Percentiles rank a stretch among this genome's conserved stretches.
phyloP scores from a whole-genome alignment of 2,888 invertebrate species.

The Xestia sexstrigata region DNA sequence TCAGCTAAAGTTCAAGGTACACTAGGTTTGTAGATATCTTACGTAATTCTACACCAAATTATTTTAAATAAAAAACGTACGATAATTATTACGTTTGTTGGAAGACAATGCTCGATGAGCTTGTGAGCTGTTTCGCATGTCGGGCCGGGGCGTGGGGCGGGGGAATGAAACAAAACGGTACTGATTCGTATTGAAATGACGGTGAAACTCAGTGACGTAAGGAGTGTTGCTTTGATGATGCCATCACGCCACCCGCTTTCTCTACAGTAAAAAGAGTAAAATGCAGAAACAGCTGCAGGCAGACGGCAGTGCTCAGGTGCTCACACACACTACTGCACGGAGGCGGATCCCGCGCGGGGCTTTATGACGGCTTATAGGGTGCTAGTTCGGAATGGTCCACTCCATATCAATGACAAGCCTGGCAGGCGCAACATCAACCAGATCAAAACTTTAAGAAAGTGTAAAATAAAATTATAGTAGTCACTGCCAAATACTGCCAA shows the following conservation, averaged over 20 bases:
- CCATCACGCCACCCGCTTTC: not conserved
- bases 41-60: not conserved
- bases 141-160: not conserved
- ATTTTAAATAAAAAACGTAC: not conserved
- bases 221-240: not conserved
- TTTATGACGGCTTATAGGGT: too few species aligned
- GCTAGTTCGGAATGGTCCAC: too few species aligned
- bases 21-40: not conserved
- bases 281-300: not conserved
- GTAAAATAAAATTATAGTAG: not conserved
- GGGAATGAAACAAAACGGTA: not conserved
- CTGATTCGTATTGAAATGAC: not conserved
- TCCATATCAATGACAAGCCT: too few species aligned
- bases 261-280: not conserved
- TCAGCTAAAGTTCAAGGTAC: constrained; percentile 32
- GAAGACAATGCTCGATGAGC: not conserved
- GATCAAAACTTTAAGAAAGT: not conserved
- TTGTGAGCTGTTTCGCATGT: not conserved
- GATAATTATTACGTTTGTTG: not conserved
- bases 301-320: not conserved
- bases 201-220: constrained; percentile 3
- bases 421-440: too few species aligned
- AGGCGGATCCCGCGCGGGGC: too few species aligned
- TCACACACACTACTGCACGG: not conserved
- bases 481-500: too few species aligned